Conservation (phyloP, 2,797 vertebrate genomes). For the Eutrigla gurnardus region DNA sequence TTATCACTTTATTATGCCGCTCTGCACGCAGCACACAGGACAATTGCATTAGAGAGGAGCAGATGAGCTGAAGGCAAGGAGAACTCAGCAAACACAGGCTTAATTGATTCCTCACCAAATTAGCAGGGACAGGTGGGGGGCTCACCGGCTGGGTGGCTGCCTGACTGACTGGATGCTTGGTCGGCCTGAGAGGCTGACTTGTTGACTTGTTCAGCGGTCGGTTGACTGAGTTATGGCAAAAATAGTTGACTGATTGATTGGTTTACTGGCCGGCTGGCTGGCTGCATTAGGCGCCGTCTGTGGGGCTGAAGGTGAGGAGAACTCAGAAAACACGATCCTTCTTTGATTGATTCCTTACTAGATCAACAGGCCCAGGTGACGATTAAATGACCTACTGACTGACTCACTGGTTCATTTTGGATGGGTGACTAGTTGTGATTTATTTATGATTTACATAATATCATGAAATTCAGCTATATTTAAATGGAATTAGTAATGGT, state of each 20-base stretch:
- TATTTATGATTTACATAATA: neutral
- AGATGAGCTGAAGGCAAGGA: slow-evolving; percentile 93
- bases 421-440: neutral
- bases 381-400: slow-evolving; percentile 24
- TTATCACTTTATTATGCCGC: slow-evolving; percentile 98
- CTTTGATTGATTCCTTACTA: slow-evolving; percentile 38
- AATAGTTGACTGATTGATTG: slow-evolving; percentile 47
- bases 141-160: slow-evolving; percentile 67
- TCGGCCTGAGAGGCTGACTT: slow-evolving; percentile 59
- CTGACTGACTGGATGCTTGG: slow-evolving; percentile 68
- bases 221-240: slow-evolving; percentile 46
- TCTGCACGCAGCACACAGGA: slow-evolving; percentile 93
- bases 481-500: neutral
- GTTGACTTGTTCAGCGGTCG: slow-evolving; percentile 64
- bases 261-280: slow-evolving; percentile 25
- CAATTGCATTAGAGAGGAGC: slow-evolving; percentile 97
- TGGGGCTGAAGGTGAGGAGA: slow-evolving; percentile 40
- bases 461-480: neutral
- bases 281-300: slow-evolving; percentile 43
- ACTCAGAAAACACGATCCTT: slow-evolving; percentile 24
- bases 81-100: slow-evolving; percentile 85
- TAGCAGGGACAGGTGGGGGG: slow-evolving; percentile 85
- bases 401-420: slow-evolving; percentile 14
- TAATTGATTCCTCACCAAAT: slow-evolving; percentile 90
- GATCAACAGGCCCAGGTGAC: slow-evolving; percentile 37